Percentiles rank a stretch among this genome's conserved stretches.
Conservation (phyloP, 92 coral and sea anemone genomes). For the Desmophyllum pertusum region DNA sequence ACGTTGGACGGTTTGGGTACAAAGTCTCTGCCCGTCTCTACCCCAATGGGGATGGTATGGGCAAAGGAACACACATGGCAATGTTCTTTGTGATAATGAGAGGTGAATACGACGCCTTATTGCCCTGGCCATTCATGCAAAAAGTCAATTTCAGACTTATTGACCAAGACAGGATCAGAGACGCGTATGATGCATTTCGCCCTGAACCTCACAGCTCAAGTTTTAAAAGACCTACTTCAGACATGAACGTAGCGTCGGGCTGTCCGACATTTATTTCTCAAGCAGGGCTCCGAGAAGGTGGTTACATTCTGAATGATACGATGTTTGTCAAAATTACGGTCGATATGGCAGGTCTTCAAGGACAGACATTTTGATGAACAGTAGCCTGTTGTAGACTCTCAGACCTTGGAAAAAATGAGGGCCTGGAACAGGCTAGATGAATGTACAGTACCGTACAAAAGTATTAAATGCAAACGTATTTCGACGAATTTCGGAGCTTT, state of each 20-base stretch:
- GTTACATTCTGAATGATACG: slow-evolving; percentile 72
- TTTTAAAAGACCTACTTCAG: slow-evolving; percentile 81
- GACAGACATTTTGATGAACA: slow-evolving; percentile 17
- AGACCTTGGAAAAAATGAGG: too few relatives aligned
- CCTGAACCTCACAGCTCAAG: slow-evolving; percentile 95
- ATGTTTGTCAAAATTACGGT: slow-evolving; percentile 75
- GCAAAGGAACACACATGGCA: slow-evolving; percentile 80
- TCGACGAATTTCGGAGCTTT: too few relatives aligned
- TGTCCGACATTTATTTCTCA: slow-evolving; percentile 83
- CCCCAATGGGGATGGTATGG: slow-evolving; percentile 88
- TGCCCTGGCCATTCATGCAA: slow-evolving; percentile 94
- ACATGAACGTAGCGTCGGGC: slow-evolving; percentile 92
- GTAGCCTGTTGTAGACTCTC: too few relatives aligned
- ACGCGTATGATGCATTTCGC: slow-evolving; percentile 74
- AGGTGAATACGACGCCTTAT: slow-evolving; percentile 87
- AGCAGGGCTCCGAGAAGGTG: slow-evolving; percentile 59
- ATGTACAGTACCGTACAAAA: too few relatives aligned
- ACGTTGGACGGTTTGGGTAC: slow-evolving; percentile 88
- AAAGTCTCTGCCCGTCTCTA: slow-evolving; percentile 87
- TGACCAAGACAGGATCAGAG: slow-evolving; percentile 78
- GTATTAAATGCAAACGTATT: too few relatives aligned
- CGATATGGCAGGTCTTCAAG: too few relatives aligned
- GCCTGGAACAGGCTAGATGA: too few relatives aligned
- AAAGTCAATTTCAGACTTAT: slow-evolving; percentile 80
- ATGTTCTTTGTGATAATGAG: slow-evolving; percentile 92